Conservation (phyloP, 2,113 vertebrate genomes). For the Brienomyrus longianalis region DNA sequence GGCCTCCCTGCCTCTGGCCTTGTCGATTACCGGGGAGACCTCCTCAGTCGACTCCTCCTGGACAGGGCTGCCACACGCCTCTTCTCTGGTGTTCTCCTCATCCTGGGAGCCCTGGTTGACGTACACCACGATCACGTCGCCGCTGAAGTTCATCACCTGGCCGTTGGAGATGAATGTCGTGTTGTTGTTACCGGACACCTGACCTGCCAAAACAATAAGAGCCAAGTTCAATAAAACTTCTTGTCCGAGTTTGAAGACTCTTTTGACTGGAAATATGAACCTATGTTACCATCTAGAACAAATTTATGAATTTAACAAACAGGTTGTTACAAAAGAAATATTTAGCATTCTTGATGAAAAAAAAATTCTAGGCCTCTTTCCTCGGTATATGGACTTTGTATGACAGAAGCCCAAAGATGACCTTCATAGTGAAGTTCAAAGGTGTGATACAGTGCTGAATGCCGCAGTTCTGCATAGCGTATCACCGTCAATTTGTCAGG, state of each 20-base stretch:
- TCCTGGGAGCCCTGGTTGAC: conserved; percentile 81
- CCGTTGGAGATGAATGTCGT: conserved; percentile 97
- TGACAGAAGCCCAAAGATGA: neutral
- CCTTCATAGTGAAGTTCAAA: neutral
- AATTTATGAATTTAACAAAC: neutral
- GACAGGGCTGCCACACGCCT: conserved; percentile 72
- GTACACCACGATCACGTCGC: conserved; percentile 89
- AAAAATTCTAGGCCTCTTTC: neutral
- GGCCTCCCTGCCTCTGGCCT: conserved; percentile 51
- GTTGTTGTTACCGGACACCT: conserved; percentile 89
- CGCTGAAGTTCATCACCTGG: conserved; percentile 97
- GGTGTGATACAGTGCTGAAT: neutral
- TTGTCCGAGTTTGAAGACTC: neutral
- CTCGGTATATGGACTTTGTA: neutral
- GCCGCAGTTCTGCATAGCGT: neutral
- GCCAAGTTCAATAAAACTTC: neutral
- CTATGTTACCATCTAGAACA: neutral
- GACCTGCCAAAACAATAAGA: conserved; percentile 57
- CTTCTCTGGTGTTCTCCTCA: conserved; percentile 50
- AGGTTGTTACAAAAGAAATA: neutral
- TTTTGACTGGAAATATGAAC: neutral
- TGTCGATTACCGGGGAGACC: conserved; percentile 57
- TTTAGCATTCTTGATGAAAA: neutral
- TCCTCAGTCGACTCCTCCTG: conserved; percentile 77
- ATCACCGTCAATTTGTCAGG: neutral